phyloP scores from a whole-genome alignment of 2,797 vertebrate genomes.

The Percopsis omiscomaycus region DNA sequence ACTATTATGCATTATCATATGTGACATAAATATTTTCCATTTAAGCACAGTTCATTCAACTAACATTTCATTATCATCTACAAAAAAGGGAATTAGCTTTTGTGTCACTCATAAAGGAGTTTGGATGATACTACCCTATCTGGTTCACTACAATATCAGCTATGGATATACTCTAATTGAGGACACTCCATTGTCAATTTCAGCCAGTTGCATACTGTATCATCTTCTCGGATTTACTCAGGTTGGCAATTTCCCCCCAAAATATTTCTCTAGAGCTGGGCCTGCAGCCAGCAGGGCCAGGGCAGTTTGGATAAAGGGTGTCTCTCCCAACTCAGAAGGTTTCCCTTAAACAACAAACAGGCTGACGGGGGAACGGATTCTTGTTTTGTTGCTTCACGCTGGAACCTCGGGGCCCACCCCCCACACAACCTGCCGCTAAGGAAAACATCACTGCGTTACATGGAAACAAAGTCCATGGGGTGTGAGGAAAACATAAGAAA shows the following conservation, averaged over 20 bases:
- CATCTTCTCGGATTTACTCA: not conserved
- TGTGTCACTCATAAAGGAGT: no score
- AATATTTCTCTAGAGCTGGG: constrained; percentile 26
- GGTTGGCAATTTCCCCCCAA: not conserved
- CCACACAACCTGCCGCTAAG: not conserved
- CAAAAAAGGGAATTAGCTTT: constrained; percentile 8
- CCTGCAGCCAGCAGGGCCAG: constrained; percentile 9
- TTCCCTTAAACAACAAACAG: constrained; percentile 45
- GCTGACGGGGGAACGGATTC: not conserved
- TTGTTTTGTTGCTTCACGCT: constrained; percentile 13
- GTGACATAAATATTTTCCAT: not conserved
- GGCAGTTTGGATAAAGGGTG: constrained; percentile 14
- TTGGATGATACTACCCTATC: no score
- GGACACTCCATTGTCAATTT: no score
- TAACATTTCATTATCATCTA: constrained; percentile 13
- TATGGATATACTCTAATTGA: no score
- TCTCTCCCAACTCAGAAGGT: constrained; percentile 7
- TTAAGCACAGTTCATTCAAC: constrained; percentile 13
- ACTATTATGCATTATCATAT: no score
- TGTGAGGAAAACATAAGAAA: constrained; percentile 2
- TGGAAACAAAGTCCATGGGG: not conserved
- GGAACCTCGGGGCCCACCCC: rapidly evolving
- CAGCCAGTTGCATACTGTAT: no score
- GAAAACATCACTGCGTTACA: constrained; percentile 12
- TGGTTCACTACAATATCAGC: no score